A percentile compares a stretch with the other conserved stretches of the same genome.
These are phyloP conservation scores for Sturnus vulgaris DNA, from an alignment of 2,113 vertebrate species.

Conservation along the genomic window DNA sequence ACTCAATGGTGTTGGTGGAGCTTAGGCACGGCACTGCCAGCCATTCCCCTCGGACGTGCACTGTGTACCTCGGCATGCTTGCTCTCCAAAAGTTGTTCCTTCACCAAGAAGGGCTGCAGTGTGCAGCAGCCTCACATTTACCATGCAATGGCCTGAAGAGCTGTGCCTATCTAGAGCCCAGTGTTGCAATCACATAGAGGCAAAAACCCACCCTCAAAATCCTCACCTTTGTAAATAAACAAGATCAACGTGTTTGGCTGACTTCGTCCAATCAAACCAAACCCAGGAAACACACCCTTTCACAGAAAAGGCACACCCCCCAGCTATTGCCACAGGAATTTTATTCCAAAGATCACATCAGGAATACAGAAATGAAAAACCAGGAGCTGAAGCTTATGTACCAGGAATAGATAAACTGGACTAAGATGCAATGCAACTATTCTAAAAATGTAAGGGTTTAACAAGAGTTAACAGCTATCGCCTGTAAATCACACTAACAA, in stretches of 20 bases:
- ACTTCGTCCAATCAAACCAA: not conserved
- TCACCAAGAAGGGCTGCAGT: not conserved
- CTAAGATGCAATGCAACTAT: not conserved
- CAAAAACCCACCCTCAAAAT: not conserved
- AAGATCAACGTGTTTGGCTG: not conserved
- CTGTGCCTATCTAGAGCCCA: not conserved
- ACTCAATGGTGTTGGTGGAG: conserved; percentile 69
- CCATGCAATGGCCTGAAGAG: accelerated
- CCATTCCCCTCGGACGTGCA: conserved; percentile 94
- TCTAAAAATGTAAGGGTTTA: not conserved
- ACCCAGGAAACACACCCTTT: conserved; percentile 16
- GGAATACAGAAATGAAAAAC: not conserved
- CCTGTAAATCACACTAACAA: not conserved
- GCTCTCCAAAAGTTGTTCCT: not conserved
- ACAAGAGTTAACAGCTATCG: not conserved
- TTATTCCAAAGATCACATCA: not conserved
- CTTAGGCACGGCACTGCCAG: conserved; percentile 87
- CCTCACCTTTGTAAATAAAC: not conserved
- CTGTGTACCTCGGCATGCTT: conserved; percentile 89
- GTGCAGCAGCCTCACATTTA: not conserved
- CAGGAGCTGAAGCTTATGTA: not conserved
- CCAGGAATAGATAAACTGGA: not conserved
- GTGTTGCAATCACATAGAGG: not conserved
- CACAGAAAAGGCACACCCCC: not conserved
- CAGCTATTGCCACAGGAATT: not conserved